phyloP scores from a whole-genome alignment of 2,888 invertebrate species.

The Caenorhabditis zanzibari region DNA sequence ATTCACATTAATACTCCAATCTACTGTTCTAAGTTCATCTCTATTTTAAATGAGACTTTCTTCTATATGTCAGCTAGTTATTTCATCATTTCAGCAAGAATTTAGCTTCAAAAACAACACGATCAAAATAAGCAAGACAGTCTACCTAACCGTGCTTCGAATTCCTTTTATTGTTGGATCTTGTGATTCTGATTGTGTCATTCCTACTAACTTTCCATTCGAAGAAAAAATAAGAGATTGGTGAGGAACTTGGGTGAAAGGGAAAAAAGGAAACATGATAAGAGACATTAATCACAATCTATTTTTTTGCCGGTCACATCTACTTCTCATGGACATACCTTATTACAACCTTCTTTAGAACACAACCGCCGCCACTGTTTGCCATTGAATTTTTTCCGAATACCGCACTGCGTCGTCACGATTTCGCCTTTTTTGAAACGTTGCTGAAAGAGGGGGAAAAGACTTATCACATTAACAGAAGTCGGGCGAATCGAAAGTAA shows the following conservation, averaged over 20 bases:
- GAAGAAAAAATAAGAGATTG: neutral
- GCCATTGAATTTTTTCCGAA: slow-evolving; percentile 98
- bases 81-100: too few species aligned
- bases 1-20: too few species aligned
- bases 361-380: slow-evolving; percentile 99
- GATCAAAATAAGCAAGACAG: neutral
- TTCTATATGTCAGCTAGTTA: too few species aligned
- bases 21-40: too few species aligned
- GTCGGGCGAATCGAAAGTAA: neutral
- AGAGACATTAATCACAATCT: slow-evolving; percentile 20
- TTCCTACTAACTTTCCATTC: slow-evolving; percentile 13
- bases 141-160: slow-evolving; percentile 38
- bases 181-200: slow-evolving; percentile 44
- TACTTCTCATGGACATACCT: slow-evolving; percentile 65
- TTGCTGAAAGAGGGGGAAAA: slow-evolving; percentile 46
- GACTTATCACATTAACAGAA: slow-evolving; percentile 16
- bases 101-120: neutral
- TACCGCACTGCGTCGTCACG: slow-evolving; percentile 92
- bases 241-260: neutral
- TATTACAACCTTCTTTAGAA: slow-evolving; percentile 89
- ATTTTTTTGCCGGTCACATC: slow-evolving; percentile 21
- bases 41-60: too few species aligned
- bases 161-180: slow-evolving; percentile 58
- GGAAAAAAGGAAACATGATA: slow-evolving; percentile 23
- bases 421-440: slow-evolving; percentile 89